A percentile compares a stretch with the other conserved stretches of the same genome.
Evolutionary conservation across 2,888 invertebrate genomes (phyloP).

Genomic region (Stenoptilia bipunctidactyla): DNA sequence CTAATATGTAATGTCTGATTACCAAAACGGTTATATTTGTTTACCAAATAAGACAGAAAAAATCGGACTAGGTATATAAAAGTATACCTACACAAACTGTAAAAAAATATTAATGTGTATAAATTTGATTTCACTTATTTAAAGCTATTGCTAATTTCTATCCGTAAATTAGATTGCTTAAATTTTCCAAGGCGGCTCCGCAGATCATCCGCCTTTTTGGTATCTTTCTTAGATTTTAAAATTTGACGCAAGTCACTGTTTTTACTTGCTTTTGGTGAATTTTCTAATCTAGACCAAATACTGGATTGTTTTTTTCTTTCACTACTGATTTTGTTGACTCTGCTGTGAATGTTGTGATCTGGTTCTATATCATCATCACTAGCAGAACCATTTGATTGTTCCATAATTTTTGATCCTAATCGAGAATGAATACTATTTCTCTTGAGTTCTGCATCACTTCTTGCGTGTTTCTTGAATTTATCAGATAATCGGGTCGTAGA

Average conservation of each 20-base stretch:
- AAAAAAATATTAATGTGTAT: no score
- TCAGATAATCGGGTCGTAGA: constrained; percentile 39
- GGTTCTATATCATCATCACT: constrained; percentile 29
- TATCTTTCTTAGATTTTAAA: constrained; percentile 34
- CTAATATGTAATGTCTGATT: no score
- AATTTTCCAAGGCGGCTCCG: constrained; percentile 44
- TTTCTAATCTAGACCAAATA: constrained; percentile 72
- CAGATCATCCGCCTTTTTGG: constrained; percentile 27
- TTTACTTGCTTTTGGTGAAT: constrained; percentile 15
- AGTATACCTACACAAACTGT: no score
- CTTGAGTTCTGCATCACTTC: constrained; percentile 13
- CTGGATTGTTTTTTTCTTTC: constrained; percentile 38
- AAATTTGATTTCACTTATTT: no score
- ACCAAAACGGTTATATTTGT: no score
- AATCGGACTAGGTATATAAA: no score
- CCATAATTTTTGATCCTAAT: constrained; percentile 40
- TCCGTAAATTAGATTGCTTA: constrained; percentile 52
- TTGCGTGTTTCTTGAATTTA: constrained; percentile 39
- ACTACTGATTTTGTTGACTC: constrained; percentile 49
- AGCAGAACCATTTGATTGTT: constrained; percentile 30
- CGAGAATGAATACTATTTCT: constrained; percentile 37
- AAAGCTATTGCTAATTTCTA: constrained; percentile 60
- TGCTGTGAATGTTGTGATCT: constrained; percentile 59
- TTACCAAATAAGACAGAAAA: no score
- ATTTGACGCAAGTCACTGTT: constrained; percentile 47